Evolutionary conservation across 1,140 invertebrate species (phyloP), one percentile per base, ranked within the genome.

Genomic region (Drosophila elegans): DNA sequence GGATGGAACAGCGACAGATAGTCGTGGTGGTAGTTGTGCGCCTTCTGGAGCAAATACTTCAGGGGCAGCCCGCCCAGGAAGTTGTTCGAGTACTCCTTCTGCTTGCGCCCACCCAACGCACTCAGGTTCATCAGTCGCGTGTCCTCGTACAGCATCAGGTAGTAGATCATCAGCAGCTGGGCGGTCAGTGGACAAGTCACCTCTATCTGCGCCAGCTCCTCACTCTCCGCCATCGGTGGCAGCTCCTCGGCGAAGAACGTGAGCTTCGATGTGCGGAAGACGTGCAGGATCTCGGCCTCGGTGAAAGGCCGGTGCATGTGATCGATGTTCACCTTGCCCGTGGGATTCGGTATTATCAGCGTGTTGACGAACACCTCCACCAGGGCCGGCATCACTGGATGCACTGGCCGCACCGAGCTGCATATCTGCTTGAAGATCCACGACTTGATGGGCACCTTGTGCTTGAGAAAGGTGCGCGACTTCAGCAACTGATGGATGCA

Each of bases 371-470:
- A 99, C 0, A 98, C 97, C 93, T 99, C 98, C 0, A 99, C 96
- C 6, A 99, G 93, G n/a, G 96, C 95, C 1, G 98, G 98, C 71
- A 99, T 93, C 12, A 99, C 96, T 0, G 98, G 97, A 94, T 99
- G 98, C 32, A 99, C 92, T 0, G 98, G 98, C 25, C 96, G 94
- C 0, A 95, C 95, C 57, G 97, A 96, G 46, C 95, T 95, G 80
- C 97, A 97, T 45, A 99, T 97, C 93, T 99, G 98, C 71, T 96
- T 95, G 79, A 98, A 98, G 55, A 99, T 98, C 98, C 98, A 99
- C 78, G 97, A 96, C 93, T 98, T 98, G 5, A 98, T 98, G 0
- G 97, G 96, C 1, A 98, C 98, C 92, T 97, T 97, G 90, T 99
- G 97, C 93, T 99, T 99, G 0, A 98, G 97, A 91, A 99, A 99